Evolutionary conservation across 2,113 vertebrate genomes (phyloP).

Genomic region (Sander vitreus): DNA sequence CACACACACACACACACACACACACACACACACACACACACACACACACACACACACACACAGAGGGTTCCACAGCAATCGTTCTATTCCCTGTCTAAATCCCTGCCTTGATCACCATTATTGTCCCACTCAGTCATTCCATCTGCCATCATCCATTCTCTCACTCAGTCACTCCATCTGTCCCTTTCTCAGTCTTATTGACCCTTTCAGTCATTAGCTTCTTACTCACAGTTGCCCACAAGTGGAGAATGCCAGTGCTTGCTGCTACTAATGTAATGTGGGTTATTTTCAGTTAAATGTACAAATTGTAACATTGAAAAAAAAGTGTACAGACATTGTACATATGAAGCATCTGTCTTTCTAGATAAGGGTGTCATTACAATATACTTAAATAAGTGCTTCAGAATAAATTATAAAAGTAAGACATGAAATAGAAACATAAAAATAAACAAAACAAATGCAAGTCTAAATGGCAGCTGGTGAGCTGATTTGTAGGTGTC

Average conservation of each 20-base stretch:
- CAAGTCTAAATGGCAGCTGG: not conserved
- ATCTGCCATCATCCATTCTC: slow-evolving; percentile 57
- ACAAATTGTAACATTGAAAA: not conserved
- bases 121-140: slow-evolving; percentile 54
- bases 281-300: not conserved
- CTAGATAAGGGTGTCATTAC: too few relatives aligned
- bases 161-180: slow-evolving; percentile 65
- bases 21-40: slow-evolving; percentile 7
- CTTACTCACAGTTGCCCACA: slow-evolving; percentile 64
- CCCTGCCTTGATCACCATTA: slow-evolving; percentile 45
- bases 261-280: not conserved
- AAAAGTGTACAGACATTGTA: not conserved
- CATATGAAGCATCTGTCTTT: not conserved
- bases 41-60: slow-evolving; percentile 2
- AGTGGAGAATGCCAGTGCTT: slow-evolving; percentile 9
- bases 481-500: not conserved
- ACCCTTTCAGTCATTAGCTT: slow-evolving; percentile 69
- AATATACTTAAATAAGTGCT: not conserved
- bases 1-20: slow-evolving; percentile 1
- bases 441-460: not conserved
- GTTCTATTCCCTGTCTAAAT: slow-evolving; percentile 43
- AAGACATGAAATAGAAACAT: not conserved
- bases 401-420: not conserved
- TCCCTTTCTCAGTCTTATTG: slow-evolving; percentile 60
- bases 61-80: slow-evolving; percentile 19